phyloP scores from a whole-genome alignment of 2,797 vertebrate genomes.

The Pteropus rufus region DNA sequence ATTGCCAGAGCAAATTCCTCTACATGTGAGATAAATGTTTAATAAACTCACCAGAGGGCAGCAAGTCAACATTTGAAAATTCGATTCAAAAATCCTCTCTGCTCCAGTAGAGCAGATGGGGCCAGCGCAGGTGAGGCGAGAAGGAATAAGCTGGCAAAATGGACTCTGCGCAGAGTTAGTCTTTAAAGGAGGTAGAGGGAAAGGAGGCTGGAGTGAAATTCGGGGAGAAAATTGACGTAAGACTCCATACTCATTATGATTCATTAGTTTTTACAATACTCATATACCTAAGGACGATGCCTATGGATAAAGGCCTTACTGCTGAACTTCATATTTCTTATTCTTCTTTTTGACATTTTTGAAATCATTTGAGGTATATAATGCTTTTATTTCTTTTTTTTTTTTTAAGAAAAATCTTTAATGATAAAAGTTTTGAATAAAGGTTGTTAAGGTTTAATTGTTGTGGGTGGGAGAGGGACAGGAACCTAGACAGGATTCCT shows the following conservation, averaged over 20 bases:
- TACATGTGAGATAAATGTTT: background rate
- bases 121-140: background rate
- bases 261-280: background rate
- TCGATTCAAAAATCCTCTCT: background rate
- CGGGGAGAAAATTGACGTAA: background rate
- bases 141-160: background rate
- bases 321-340: background rate
- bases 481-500: background rate
- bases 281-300: background rate
- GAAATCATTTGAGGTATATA: background rate
- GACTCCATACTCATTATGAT: background rate
- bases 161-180: background rate
- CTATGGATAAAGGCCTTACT: background rate
- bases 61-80: background rate
- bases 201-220: background rate
- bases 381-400: background rate
- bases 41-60: conserved; percentile 6
- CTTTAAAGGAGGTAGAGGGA: background rate
- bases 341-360: background rate
- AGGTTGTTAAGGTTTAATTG: background rate
- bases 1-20: background rate
- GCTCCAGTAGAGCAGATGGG: background rate
- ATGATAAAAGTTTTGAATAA: background rate
- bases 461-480: no score
- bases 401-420: background rate